phyloP scores from a whole-genome alignment of 2,113 vertebrate species.

The Recurvirostra avosetta region DNA sequence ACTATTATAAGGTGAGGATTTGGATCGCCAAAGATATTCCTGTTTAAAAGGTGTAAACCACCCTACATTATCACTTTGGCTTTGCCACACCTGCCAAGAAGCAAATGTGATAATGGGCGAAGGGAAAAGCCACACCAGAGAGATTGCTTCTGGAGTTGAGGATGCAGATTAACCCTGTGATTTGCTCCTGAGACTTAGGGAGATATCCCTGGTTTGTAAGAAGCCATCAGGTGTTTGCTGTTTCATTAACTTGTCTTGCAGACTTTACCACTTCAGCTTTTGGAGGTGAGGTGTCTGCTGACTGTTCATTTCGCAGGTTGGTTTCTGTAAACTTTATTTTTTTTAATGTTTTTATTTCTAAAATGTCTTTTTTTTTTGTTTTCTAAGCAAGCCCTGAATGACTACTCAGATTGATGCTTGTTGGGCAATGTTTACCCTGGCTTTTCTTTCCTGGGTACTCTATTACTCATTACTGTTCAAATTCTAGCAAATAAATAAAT shows the following conservation, averaged over 20 bases:
- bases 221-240: accelerated
- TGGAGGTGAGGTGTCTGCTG: not conserved
- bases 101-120: not conserved
- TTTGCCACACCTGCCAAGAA: not conserved
- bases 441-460: not conserved
- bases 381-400: not conserved
- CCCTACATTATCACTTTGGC: not conserved
- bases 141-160: not conserved
- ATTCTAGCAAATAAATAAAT: not conserved
- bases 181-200: not conserved
- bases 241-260: not conserved
- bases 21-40: not conserved
- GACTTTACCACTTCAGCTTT: not conserved
- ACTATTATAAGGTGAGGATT: not conserved
- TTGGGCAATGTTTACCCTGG: not conserved
- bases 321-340: not conserved
- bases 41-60: not conserved
- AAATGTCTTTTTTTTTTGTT: not conserved
- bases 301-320: not conserved
- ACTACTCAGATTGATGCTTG: not conserved
- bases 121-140: not conserved
- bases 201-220: not conserved
- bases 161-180: not conserved
- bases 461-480: not conserved
- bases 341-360: not conserved